These are phyloP conservation scores for Monodelphis domestica DNA, from an alignment of 2,797 vertebrate genomes.

Conservation along the genomic window DNA sequence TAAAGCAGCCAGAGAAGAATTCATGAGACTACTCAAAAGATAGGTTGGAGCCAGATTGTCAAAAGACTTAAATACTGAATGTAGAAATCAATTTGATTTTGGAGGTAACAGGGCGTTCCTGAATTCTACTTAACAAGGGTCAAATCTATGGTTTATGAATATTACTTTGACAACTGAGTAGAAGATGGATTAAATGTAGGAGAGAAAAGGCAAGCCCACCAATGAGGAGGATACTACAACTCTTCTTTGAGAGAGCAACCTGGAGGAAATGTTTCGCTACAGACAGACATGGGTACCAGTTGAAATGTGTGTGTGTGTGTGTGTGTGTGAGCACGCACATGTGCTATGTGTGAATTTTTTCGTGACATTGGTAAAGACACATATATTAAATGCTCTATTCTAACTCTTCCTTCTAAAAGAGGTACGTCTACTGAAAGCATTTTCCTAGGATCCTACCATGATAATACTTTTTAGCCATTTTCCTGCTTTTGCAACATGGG, in stretches of 20 bases:
- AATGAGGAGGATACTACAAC: background rate
- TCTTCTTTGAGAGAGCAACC: background rate
- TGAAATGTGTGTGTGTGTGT: background rate
- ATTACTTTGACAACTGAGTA: background rate
- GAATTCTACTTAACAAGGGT: background rate
- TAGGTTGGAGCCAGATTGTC: background rate
- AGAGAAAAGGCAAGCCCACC: background rate
- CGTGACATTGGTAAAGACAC: no score
- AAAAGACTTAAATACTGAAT: background rate
- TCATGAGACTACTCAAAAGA: background rate
- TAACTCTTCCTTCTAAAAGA: background rate
- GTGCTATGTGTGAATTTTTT: no score
- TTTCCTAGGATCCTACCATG: background rate
- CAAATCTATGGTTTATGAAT: background rate
- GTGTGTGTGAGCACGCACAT: no score
- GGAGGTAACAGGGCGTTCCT: background rate
- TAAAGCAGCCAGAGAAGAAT: background rate
- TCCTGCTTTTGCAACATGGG: slow-evolving; percentile 26
- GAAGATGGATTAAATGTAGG: background rate
- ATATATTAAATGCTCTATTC: no score
- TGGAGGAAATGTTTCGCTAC: background rate
- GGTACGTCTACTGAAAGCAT: background rate
- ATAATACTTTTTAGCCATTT: slow-evolving; percentile 23
- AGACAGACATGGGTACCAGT: background rate
- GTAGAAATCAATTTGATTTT: background rate